Conservation (phyloP, 1,140 invertebrate species). For the Leptopilina boulardi region DNA sequence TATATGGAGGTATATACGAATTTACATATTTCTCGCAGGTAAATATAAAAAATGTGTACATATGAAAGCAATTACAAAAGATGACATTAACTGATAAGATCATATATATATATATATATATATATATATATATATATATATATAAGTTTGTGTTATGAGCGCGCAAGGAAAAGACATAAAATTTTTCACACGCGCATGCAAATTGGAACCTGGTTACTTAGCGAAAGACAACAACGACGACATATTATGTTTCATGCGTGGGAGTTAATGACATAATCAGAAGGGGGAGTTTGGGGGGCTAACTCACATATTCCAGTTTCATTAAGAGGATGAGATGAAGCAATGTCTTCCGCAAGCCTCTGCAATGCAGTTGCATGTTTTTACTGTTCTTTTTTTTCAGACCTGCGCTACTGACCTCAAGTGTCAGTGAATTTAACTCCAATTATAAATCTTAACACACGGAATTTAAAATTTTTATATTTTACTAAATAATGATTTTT, state of each 20-base stretch:
- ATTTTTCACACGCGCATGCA: constrained; percentile 28
- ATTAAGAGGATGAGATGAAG: constrained; percentile 15
- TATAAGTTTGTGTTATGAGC: background rate
- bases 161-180: constrained; percentile 22
- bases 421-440: background rate
- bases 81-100: constrained; percentile 2
- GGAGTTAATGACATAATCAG: constrained; percentile 28
- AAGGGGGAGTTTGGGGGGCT: background rate
- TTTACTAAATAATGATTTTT: background rate
- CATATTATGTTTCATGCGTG: background rate
- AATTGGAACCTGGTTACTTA: constrained; percentile 9
- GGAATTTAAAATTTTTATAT: background rate
- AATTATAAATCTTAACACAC: background rate
- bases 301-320: background rate
- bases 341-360: background rate
- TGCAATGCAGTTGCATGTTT: constrained; percentile 16
- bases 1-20: background rate
- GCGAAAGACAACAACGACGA: background rate
- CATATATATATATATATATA: too few species aligned
- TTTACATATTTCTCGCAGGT: background rate
- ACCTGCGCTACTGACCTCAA: constrained; percentile 17
- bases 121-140: too few species aligned
- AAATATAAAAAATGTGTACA: background rate
- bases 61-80: constrained; percentile 1
- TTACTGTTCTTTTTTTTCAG: background rate